Evolutionary conservation across 2,113 vertebrate genomes (phyloP).

Genomic region (Raja brachyura): DNA sequence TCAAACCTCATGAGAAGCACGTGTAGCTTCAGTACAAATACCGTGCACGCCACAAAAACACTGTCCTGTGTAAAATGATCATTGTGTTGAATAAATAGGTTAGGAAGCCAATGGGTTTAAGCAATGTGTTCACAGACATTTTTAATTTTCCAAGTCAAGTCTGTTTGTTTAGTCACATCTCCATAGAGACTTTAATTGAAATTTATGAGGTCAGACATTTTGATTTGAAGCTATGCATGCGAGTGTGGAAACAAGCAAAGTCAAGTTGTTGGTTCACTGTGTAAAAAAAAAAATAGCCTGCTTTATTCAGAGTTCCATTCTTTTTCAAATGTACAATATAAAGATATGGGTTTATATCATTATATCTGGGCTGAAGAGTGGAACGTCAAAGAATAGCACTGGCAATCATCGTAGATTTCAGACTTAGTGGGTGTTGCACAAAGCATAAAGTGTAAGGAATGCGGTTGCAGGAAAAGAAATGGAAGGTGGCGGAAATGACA

Average conservation of each 20-base stretch:
- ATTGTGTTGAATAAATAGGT: background rate
- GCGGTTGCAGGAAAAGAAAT: background rate
- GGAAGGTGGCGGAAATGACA: background rate
- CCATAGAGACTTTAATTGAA: constrained; percentile 22
- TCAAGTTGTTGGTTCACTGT: background rate
- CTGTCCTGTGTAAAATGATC: background rate
- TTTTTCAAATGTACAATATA: background rate
- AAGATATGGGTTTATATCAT: background rate
- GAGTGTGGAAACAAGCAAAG: background rate
- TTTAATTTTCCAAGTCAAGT: background rate
- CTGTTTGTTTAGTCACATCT: constrained; percentile 4
- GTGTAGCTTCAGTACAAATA: background rate
- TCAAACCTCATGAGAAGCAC: background rate
- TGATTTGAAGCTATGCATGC: background rate
- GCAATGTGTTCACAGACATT: background rate
- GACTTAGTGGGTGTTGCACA: background rate
- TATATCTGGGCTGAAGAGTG: background rate
- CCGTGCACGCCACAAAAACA: background rate
- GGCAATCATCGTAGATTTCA: background rate
- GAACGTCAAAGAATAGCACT: background rate
- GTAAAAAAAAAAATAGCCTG: background rate
- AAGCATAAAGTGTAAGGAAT: background rate
- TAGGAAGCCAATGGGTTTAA: background rate
- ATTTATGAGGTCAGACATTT: constrained; percentile 7
- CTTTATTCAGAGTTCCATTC: background rate